Evolutionary conservation across 2,113 vertebrate species (phyloP), one percentile per base, ranked within the genome.

Genomic region (Salvator merianae): DNA sequence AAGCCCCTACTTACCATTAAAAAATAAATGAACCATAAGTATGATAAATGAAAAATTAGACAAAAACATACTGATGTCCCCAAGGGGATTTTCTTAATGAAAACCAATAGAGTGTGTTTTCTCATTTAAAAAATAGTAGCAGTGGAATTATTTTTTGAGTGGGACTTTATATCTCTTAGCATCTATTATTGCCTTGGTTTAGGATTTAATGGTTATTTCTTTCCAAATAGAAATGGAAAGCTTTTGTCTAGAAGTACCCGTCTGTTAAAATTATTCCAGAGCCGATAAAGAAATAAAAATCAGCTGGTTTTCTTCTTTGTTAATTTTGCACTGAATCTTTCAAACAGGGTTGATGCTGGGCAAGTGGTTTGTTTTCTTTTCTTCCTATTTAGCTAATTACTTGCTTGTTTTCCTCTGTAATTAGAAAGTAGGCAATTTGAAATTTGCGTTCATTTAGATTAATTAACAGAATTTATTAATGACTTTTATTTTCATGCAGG

Each of bases 11-110:
- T 87, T 83, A 78, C 59, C 69, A 74, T 87, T 83, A 79, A 66
- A 83, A 59, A 87, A 83, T 79, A 78, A 79, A 83, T 79, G 81
- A 74, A 83, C 68, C 71, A 77, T 75, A 63, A 77, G 72, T 81
- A 62, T 82, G 83, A 85, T 71, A 82, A 86, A 86, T 77, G 81
- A 78, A 87, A 81, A 81, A 81, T 77, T 84, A 71, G 78, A 50
- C 73, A 71, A 84, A 55, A 71, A 81, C 77, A 77, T 24, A 65
- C 36, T 62, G 66, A 77, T 77, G 32, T 72, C 79, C 82, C 86
- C 72, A 71, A 81, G 16, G 65, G 86, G 14, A 14, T 84, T 76
- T 77, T 77, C 36, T 84, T 88, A 88, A 88, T 88, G 77, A 81
- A 88, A 88, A 73, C 63, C 73, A 69, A 81, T 55, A 78, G 78